phyloP scores from a whole-genome alignment of 2,113 vertebrate genomes.

The Cettia cetti region DNA sequence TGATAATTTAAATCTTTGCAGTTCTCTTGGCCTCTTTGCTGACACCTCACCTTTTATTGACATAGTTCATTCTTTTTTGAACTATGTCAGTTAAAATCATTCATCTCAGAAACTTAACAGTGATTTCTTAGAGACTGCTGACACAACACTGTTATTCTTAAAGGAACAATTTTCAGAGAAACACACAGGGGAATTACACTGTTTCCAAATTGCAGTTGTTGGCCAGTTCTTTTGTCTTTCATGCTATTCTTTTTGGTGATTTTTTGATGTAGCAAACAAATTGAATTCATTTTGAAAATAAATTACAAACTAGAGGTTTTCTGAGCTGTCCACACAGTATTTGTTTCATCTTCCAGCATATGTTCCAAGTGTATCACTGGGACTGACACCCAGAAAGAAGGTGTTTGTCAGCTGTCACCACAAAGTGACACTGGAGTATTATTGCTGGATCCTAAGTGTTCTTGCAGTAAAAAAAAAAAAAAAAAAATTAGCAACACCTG shows the following conservation, averaged over 20 bases:
- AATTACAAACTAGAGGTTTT: conserved; percentile 1
- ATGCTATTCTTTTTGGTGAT: conserved; percentile 1
- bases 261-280: conserved; percentile 42
- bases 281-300: conserved; percentile 35
- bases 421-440: background rate
- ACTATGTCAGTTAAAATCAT: background rate
- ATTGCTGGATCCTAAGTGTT: background rate
- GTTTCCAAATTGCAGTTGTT: background rate
- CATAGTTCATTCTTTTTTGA: background rate
- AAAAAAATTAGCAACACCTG: background rate
- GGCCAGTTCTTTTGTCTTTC: conserved; percentile 13
- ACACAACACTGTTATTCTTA: background rate
- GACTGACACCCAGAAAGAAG: background rate
- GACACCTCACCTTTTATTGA: background rate
- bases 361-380: background rate
- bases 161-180: background rate
- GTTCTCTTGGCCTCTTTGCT: background rate
- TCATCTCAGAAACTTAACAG: background rate
- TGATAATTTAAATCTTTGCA: background rate
- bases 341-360: background rate
- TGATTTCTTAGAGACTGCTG: background rate
- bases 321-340: background rate
- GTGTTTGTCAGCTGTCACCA: background rate
- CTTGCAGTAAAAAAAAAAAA: background rate
- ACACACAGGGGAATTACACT: background rate